Percentiles rank a stretch among this genome's conserved stretches.
phyloP scores from a whole-genome alignment of 2,113 vertebrate genomes.

The Oceanodroma tethys region DNA sequence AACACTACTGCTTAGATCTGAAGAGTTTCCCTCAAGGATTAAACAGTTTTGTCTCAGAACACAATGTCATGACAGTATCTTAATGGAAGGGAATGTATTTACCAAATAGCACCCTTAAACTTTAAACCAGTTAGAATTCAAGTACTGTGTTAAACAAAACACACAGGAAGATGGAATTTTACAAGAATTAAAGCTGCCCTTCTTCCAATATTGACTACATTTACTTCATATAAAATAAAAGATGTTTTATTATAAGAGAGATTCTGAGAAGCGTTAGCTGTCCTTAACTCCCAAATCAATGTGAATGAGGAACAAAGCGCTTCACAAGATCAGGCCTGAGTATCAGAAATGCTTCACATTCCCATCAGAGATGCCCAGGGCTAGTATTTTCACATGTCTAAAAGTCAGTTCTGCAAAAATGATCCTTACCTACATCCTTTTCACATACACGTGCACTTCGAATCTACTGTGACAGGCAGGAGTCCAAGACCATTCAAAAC shows the following conservation, averaged over 20 bases:
- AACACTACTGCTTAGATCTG: not conserved
- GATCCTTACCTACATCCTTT: not conserved
- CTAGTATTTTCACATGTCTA: not conserved
- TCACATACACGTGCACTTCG: not conserved
- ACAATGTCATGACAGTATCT: not conserved
- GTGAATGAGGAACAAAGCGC: not conserved
- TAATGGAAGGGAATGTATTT: not conserved
- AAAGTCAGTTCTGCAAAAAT: not conserved
- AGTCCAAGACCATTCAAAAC: not conserved
- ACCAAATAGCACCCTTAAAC: not conserved
- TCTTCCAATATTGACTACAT: not conserved
- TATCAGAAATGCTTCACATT: not conserved
- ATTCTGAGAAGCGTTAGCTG: not conserved
- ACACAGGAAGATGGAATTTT: not conserved
- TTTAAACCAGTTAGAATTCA: not conserved
- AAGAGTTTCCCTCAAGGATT: not conserved
- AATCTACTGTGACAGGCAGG: not conserved
- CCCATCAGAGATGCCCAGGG: not conserved
- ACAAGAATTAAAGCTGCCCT: not conserved
- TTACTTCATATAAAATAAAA: not conserved
- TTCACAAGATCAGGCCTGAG: not conserved
- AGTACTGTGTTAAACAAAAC: not conserved
- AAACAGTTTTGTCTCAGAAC: not conserved
- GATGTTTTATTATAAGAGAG: not conserved
- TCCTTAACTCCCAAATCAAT: not conserved